A percentile compares a stretch with the other conserved stretches of the same genome.
These are phyloP conservation scores for Antennarius striatus DNA, from an alignment of 2,113 vertebrate species.

Conservation along the genomic window DNA sequence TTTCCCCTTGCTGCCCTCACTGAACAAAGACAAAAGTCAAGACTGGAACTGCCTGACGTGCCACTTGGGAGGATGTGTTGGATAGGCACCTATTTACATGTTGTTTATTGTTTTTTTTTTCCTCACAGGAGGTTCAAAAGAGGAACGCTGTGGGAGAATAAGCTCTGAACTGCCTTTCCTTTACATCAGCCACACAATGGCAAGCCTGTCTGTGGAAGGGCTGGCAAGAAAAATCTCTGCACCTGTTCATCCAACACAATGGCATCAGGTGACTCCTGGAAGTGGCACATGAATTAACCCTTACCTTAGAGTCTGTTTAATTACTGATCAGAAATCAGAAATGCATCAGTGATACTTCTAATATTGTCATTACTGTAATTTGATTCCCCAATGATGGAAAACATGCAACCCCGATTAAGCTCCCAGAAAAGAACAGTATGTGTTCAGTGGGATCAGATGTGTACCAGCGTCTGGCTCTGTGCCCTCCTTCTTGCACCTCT, in stretches of 20 bases:
- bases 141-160: constrained; percentile 51
- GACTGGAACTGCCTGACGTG: constrained; percentile 46
- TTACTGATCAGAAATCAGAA: constrained; percentile 34
- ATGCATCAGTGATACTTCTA: constrained; percentile 36
- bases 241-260: constrained; percentile 65
- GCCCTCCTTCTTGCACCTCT: constrained; percentile 29
- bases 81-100: constrained; percentile 66
- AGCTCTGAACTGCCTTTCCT: constrained; percentile 64
- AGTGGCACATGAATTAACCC: constrained; percentile 54
- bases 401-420: constrained; percentile 29
- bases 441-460: constrained; percentile 55
- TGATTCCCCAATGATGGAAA: constrained; percentile 52
- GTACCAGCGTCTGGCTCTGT: constrained; percentile 29
- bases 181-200: constrained; percentile 69
- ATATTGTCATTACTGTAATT: constrained; percentile 44
- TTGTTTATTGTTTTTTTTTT: constrained; percentile 29
- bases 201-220: constrained; percentile 49
- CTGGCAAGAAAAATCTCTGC: constrained; percentile 56
- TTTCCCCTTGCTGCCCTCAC: constrained; percentile 10
- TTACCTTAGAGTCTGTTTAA: constrained; percentile 30
- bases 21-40: constrained; percentile 52
- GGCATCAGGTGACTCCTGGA: constrained; percentile 39
- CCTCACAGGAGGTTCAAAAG: constrained; percentile 66
- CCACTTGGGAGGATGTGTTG: constrained; percentile 66
- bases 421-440: constrained; percentile 37